Evolutionary conservation across 2,113 vertebrate genomes (phyloP).

Genomic region (Antigone vipio): DNA sequence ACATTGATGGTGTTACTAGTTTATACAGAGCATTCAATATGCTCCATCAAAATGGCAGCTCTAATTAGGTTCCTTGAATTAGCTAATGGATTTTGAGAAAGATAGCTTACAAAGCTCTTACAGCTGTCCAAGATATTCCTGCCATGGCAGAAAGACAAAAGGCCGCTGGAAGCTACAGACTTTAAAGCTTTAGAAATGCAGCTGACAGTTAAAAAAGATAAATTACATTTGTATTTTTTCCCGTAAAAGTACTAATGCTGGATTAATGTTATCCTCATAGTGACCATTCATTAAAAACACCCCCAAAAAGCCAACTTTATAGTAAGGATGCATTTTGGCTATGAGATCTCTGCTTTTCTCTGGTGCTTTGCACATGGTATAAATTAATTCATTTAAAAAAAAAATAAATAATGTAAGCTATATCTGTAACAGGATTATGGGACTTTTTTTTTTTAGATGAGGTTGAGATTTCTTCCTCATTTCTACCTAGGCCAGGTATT

Average conservation of each 20-base stretch:
- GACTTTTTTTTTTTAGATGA: background rate
- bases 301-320: conserved; percentile 5
- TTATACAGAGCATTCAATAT: conserved; percentile 80
- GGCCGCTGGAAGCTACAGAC: conserved; percentile 77
- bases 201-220: conserved; percentile 80
- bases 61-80: conserved; percentile 95
- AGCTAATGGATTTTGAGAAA: conserved; percentile 91
- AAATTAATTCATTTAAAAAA: conserved; percentile 4
- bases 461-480: background rate
- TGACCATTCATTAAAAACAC: conserved; percentile 73
- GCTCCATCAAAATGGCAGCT: conserved; percentile 94
- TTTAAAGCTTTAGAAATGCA: conserved; percentile 77
- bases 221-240: conserved; percentile 76
- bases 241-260: conserved; percentile 72
- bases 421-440: background rate
- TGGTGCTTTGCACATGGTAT: conserved; percentile 45
- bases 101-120: conserved; percentile 84
- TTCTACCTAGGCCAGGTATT: background rate
- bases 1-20: conserved; percentile 95
- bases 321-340: conserved; percentile 67
- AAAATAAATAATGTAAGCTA: background rate
- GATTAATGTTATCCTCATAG: conserved; percentile 73
- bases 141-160: conserved; percentile 82
- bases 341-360: conserved; percentile 44
- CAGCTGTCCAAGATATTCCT: conserved; percentile 81